A percentile compares a stretch with the other conserved stretches of the same genome.
Evolutionary conservation across 1,140 invertebrate species (phyloP).

Genomic region (Lordiphosa clarofinis): DNA sequence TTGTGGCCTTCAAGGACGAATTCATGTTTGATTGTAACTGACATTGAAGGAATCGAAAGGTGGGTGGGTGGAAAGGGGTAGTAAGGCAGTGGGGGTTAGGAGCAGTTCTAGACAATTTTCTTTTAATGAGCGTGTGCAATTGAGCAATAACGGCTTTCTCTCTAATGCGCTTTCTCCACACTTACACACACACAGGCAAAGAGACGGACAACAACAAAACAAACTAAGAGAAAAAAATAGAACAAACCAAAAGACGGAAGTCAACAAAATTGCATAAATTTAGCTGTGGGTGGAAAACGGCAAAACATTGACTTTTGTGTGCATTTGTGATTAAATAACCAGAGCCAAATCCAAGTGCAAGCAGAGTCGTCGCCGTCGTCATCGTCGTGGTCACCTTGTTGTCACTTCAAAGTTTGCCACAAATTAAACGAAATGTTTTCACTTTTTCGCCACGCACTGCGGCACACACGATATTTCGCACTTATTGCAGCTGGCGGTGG

Average conservation of each 20-base stretch:
- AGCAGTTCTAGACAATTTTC: constrained; percentile 38
- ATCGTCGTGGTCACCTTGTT: constrained; percentile 18
- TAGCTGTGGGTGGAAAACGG: constrained; percentile 27
- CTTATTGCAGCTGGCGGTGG: constrained; percentile 26
- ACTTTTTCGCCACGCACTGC: constrained; percentile 69
- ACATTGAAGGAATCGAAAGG: constrained; percentile 30
- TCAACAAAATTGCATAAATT: constrained; percentile 60
- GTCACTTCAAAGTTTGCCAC: constrained; percentile 27
- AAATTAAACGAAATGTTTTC: constrained; percentile 59
- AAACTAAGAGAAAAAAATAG: constrained; percentile 27
- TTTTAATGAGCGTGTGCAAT: constrained; percentile 34
- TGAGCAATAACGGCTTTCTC: constrained; percentile 60
- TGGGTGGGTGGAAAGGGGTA: constrained; percentile 10
- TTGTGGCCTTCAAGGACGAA: constrained; percentile 53
- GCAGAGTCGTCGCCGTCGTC: constrained; percentile 20
- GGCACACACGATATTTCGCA: constrained; percentile 59
- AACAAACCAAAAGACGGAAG: constrained; percentile 56
- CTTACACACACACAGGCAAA: constrained; percentile 3
- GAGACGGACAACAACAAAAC: constrained; percentile 2
- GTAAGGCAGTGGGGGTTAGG: constrained; percentile 9
- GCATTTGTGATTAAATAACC: constrained; percentile 57
- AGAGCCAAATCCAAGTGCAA: constrained; percentile 40
- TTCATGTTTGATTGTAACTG: constrained; percentile 25
- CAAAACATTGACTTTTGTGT: constrained; percentile 54
- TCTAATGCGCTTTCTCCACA: constrained; percentile 57